A percentile compares a stretch with the other conserved stretches of the same genome.
These are phyloP conservation scores for Lacerta agilis DNA, from an alignment of 2,797 vertebrate genomes.

Conservation along the genomic window DNA sequence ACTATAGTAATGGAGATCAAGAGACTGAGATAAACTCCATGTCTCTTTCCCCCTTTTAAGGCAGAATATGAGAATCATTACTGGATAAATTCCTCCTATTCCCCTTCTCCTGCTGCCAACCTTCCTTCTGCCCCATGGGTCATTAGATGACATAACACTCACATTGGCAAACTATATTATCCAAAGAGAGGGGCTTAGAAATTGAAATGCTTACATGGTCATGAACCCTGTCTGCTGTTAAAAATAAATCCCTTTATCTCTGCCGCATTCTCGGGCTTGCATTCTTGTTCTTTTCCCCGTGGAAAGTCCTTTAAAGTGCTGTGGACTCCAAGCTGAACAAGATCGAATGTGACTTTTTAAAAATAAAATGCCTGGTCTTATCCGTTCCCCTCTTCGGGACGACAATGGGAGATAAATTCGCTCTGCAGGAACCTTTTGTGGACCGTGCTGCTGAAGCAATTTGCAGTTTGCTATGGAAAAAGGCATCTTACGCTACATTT, in stretches of 20 bases:
- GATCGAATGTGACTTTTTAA: slow-evolving; percentile 78
- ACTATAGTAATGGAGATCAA: neutral
- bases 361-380: slow-evolving; percentile 73
- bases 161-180: slow-evolving; percentile 69
- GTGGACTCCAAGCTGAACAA: slow-evolving; percentile 60
- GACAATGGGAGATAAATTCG: slow-evolving; percentile 79
- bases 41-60: neutral
- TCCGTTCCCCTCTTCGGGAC: slow-evolving; percentile 63
- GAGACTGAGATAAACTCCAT: neutral
- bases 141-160: slow-evolving; percentile 69
- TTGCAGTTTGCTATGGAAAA: slow-evolving; percentile 78
- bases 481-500: slow-evolving; percentile 79
- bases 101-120: slow-evolving; percentile 10
- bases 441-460: slow-evolving; percentile 78
- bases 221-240: slow-evolving; percentile 70
- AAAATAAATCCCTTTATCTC: slow-evolving; percentile 80
- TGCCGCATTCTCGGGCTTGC: slow-evolving; percentile 59
- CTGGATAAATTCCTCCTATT: neutral
- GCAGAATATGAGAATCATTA: neutral
- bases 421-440: slow-evolving; percentile 78
- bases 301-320: slow-evolving; percentile 68
- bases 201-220: slow-evolving; percentile 71
- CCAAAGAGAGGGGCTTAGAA: slow-evolving; percentile 69
- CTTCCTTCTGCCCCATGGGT: slow-evolving; percentile 58
- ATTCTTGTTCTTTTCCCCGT: slow-evolving; percentile 60